Evolutionary conservation across 1,140 invertebrate species (phyloP), one percentile per base, ranked within the genome.

Genomic region (Zaprionus inermis): DNA sequence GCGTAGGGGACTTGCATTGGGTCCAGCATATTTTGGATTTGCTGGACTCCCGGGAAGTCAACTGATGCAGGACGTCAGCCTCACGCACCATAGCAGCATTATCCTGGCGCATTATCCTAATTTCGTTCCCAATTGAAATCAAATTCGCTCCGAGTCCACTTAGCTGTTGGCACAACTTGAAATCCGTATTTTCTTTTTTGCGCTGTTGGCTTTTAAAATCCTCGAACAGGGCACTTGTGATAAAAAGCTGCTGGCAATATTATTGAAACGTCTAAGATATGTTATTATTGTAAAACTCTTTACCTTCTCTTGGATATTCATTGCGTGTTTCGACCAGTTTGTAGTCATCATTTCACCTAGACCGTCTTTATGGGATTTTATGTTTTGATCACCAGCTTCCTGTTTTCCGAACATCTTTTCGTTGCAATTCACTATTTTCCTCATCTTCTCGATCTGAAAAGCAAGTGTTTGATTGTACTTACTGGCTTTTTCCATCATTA

Each of bases 41-140:
- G 9, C 49, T 76, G 76, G 76, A 12, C 60, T 30, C 57, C 44
- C 54, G 61, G 54, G 80, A 76, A 36, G 59, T 36, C 58, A 36
- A 24, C 22, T 18, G 24, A 46, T 44, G 24, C 36, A 55, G 76
- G 10, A 22, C 22, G 24, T 18, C 32, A 5, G 28, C 28, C 11
- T 24, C 32, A n/a, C n/a, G 7, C 4, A 34, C 22, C 10, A 34
- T 9, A 1, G 22, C 7, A 36, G 6, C 1, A 36, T 36, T 56
- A 49, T 66, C 51, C n/a, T 24, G 34, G 1, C 63, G 56, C 32
- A 76, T 30, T n/a, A 16, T 14, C 12, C 22, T 18, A 7, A 72
- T 32, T 3, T 76, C 51, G 1, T 67, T 60, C 0, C 52, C 63
- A 51, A 63, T 51, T 10, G 41, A 34, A 63, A 51, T 41, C 1